Percentiles rank a stretch among this genome's conserved stretches.
phyloP scores from a whole-genome alignment of 2,113 vertebrate genomes.

The Axis porcinus region DNA sequence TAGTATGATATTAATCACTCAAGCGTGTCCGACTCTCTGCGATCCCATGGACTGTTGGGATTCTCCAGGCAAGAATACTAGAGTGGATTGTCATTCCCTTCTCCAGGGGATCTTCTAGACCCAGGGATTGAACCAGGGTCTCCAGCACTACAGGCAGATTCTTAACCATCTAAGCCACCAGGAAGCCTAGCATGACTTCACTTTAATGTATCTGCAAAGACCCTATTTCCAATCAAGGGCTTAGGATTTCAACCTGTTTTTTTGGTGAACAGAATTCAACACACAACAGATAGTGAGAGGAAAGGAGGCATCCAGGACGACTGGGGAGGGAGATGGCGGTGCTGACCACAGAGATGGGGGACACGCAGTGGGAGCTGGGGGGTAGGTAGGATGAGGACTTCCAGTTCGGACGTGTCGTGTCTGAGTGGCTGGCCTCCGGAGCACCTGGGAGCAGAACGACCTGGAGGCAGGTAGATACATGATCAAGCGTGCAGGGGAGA shows the following conservation, averaged over 20 bases:
- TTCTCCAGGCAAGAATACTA: neutral
- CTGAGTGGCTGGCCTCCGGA: neutral
- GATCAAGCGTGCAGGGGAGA: neutral
- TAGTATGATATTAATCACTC: neutral
- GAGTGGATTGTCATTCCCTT: neutral
- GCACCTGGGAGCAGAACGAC: neutral
- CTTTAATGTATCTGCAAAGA: neutral
- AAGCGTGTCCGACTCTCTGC: fast-evolving
- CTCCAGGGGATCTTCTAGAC: neutral
- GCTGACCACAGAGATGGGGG: neutral
- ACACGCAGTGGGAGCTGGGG: fast-evolving
- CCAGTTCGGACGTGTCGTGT: fast-evolving
- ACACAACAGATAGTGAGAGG: neutral
- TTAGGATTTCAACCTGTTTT: neutral
- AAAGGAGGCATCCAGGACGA: neutral
- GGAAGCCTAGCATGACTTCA: neutral
- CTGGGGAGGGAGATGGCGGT: fast-evolving
- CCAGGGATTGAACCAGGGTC: neutral
- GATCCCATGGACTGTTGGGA: neutral
- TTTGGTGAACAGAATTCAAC: neutral
- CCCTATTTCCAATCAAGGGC: neutral
- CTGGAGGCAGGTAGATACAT: neutral
- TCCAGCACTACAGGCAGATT: neutral
- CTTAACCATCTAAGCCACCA: neutral
- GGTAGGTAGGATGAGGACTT: too few relatives aligned